Evolutionary conservation across 2,797 vertebrate species (phyloP).

Genomic region (Rousettus madagascariensis): DNA sequence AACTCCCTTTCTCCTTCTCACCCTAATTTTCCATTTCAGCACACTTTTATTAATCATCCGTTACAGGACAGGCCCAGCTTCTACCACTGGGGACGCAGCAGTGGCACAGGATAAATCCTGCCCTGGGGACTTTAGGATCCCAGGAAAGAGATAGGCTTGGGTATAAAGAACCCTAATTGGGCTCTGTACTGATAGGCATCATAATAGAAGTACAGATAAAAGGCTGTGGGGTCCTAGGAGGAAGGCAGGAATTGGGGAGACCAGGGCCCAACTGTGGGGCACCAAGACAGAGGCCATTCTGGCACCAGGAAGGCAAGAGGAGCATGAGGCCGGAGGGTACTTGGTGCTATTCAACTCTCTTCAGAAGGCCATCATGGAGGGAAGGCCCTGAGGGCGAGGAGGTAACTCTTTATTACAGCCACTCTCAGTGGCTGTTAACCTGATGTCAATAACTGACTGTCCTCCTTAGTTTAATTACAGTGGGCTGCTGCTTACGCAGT

Average conservation of each 20-base stretch:
- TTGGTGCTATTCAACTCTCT: neutral
- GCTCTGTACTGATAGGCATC: neutral
- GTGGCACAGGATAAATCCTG: neutral
- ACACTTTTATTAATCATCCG: neutral
- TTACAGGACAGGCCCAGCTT: neutral
- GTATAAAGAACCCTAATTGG: slow-evolving; percentile 14
- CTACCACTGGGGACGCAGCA: neutral
- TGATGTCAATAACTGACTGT: slow-evolving; percentile 53
- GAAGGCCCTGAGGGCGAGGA: neutral
- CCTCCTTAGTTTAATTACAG: slow-evolving; percentile 59
- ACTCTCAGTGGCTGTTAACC: slow-evolving; percentile 32
- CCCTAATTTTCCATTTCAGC: neutral
- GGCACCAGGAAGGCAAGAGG: neutral
- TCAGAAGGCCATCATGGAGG: neutral
- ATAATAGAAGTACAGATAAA: neutral
- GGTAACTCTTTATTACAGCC: slow-evolving; percentile 28
- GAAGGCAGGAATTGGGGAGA: neutral
- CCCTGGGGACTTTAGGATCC: neutral
- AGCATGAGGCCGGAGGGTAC: neutral
- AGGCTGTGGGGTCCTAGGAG: neutral
- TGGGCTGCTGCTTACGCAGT: slow-evolving; percentile 15
- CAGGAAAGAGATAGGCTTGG: neutral
- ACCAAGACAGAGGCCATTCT: neutral
- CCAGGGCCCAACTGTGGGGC: neutral
- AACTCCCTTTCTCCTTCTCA: neutral